These are phyloP conservation scores for Drosophila virilis DNA, from an alignment of 1,140 invertebrate species.

Conservation along the genomic window DNA sequence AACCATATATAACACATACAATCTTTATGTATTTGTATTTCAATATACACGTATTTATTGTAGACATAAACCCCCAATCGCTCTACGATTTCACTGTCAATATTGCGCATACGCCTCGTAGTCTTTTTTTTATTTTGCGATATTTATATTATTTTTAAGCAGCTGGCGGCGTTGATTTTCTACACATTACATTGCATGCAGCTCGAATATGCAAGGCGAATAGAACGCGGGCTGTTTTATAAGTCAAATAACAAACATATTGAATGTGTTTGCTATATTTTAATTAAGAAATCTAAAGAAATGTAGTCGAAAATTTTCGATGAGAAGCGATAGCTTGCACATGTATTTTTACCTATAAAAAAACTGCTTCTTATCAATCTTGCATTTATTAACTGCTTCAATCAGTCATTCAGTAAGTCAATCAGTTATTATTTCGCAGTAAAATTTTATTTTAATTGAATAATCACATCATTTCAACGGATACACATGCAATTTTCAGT, in stretches of 20 bases:
- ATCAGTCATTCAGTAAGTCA: too few relatives aligned
- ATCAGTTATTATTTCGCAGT: too few relatives aligned
- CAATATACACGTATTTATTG: conserved; percentile 29
- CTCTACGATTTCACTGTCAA: conserved; percentile 79
- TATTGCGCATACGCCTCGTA: conserved; percentile 73
- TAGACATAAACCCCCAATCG: conserved; percentile 25
- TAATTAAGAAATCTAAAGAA: too few relatives aligned
- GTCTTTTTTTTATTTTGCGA: conserved; percentile 45
- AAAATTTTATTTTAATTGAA: too few relatives aligned
- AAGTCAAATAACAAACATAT: not conserved
- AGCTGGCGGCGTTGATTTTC: conserved; percentile 26
- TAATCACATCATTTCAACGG: too few relatives aligned
- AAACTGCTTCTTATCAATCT: too few relatives aligned
- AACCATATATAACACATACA: conserved; percentile 46
- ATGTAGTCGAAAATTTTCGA: too few relatives aligned
- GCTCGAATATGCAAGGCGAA: conserved; percentile 3
- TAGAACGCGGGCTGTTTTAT: conserved; percentile 7
- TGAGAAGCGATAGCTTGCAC: too few relatives aligned
- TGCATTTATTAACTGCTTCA: too few relatives aligned
- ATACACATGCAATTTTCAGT: too few relatives aligned
- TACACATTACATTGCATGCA: conserved; percentile 18
- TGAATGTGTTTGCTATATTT: too few relatives aligned
- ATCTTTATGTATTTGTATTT: conserved; percentile 10
- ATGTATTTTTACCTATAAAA: too few relatives aligned
- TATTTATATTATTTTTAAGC: conserved; percentile 31